A percentile compares a stretch with the other conserved stretches of the same genome.
These are phyloP conservation scores for Gyrodactylus bullatarudis DNA, from an alignment of 1,140 invertebrate genomes.

Conservation along the genomic window DNA sequence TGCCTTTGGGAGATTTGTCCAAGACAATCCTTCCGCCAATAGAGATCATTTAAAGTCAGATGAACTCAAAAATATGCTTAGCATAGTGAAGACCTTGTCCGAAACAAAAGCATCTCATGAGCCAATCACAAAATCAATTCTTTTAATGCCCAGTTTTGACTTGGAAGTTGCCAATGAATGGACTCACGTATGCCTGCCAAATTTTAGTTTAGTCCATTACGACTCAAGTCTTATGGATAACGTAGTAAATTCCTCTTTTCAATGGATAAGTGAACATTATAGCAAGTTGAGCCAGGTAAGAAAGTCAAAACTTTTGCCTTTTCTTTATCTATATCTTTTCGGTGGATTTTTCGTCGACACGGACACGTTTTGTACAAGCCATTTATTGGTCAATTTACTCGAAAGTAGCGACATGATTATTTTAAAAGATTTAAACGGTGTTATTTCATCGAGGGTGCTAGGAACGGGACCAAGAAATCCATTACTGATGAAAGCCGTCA, in stretches of 20 bases:
- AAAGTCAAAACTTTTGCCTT: neutral
- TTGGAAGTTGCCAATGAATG: neutral
- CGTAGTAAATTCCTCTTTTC: neutral
- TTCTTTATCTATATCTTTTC: neutral
- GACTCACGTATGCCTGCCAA: neutral
- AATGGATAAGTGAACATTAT: neutral
- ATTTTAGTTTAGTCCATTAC: neutral
- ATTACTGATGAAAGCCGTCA: neutral
- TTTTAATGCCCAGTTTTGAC: neutral
- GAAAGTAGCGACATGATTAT: neutral
- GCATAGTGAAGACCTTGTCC: neutral
- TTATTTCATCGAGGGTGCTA: neutral
- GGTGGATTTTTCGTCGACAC: neutral
- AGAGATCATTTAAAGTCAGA: neutral
- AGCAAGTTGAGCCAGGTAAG: neutral
- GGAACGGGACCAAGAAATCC: neutral
- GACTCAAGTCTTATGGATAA: neutral
- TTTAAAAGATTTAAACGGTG: neutral
- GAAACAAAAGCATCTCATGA: neutral
- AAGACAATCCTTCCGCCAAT: neutral
- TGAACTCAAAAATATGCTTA: neutral
- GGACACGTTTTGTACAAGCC: neutral
- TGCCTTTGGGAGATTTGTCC: neutral
- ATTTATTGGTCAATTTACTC: neutral
- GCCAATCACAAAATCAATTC: neutral